These are phyloP conservation scores for Bombus affinis DNA, from an alignment of 1,140 invertebrate species.

Conservation along the genomic window DNA sequence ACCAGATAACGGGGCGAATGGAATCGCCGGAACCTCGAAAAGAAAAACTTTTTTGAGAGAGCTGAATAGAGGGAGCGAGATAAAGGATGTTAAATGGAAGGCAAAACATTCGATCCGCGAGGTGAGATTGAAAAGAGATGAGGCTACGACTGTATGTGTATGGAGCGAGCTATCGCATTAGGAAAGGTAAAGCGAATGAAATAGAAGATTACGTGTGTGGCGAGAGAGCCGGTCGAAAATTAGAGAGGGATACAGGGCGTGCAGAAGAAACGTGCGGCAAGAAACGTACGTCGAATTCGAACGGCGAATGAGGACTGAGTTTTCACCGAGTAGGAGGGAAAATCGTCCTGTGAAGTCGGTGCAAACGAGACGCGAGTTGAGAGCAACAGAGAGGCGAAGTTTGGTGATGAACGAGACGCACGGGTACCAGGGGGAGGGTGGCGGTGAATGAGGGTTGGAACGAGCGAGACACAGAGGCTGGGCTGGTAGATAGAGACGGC, in stretches of 20 bases:
- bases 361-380: conserved; percentile 14
- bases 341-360: conserved; percentile 18
- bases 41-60: background rate
- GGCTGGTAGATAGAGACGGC: conserved; percentile 54
- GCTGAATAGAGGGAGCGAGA: conserved; percentile 16
- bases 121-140: background rate
- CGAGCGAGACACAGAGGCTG: conserved; percentile 35
- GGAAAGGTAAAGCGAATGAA: conserved; percentile 34
- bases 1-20: background rate
- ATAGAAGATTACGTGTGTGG: conserved; percentile 45
- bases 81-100: conserved; percentile 34
- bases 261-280: conserved; percentile 46
- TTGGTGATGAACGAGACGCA: conserved; percentile 16
- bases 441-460: conserved; percentile 34
- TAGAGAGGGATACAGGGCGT: conserved; percentile 34
- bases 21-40: background rate
- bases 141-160: too few relatives aligned
- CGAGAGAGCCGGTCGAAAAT: conserved; percentile 41
- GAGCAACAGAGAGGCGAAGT: conserved; percentile 1
- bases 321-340: conserved; percentile 19
- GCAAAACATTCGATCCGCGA: conserved; percentile 20
- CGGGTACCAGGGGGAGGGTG: background rate
- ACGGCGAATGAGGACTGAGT: background rate
- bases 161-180: conserved; percentile 18
- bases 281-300: conserved; percentile 34